Percentiles rank a stretch among this genome's conserved stretches.
Conservation (phyloP, 2,797 vertebrate genomes). For the Uromys caudimaculatus region DNA sequence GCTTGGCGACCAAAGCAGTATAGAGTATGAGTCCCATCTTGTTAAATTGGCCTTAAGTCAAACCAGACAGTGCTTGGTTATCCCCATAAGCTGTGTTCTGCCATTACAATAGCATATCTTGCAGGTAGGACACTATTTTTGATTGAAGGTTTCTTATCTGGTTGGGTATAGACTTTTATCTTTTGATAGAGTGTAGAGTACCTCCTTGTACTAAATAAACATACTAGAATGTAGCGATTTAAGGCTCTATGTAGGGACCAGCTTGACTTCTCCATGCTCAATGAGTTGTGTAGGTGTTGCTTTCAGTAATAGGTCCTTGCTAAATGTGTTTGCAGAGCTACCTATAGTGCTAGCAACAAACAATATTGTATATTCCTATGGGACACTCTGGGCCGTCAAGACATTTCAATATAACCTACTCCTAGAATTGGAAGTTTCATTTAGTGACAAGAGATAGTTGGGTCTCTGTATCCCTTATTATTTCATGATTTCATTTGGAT, state of each 20-base stretch:
- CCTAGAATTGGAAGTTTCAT: not conserved
- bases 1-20: not conserved
- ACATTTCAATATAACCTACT: not conserved
- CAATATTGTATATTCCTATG: not conserved
- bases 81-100: not conserved
- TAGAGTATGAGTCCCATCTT: not conserved
- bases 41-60: not conserved
- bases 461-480: not conserved
- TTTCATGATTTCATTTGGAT: not conserved
- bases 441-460: not conserved
- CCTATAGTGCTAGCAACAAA: not conserved
- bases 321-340: not conserved
- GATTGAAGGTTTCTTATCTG: not conserved
- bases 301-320: not conserved
- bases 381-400: not conserved
- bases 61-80: not conserved
- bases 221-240: not conserved
- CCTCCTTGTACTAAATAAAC: not conserved
- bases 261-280: not conserved
- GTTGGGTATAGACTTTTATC: not conserved
- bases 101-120: not conserved
- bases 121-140: not conserved
- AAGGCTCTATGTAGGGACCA: not conserved
- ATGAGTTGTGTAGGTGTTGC: not conserved
- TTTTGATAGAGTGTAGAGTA: not conserved